Conservation (phyloP, 37 sponge, comb jelly and placozoan genomes). For the Mnemiopsis leidyi region DNA sequence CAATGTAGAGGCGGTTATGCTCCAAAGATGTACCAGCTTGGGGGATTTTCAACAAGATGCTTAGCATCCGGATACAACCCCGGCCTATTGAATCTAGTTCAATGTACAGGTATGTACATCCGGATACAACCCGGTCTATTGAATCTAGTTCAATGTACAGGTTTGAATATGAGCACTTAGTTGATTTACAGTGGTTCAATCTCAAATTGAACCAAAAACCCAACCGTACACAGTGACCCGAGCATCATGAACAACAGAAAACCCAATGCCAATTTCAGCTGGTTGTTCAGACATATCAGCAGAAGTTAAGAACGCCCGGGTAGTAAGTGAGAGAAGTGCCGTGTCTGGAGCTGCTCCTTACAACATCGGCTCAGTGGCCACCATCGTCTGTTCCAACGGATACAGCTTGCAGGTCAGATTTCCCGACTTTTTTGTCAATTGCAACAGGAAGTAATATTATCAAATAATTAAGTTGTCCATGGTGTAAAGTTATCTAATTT, state of each 20-base stretch:
- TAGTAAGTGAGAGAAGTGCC: not conserved
- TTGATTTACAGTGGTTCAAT: no score
- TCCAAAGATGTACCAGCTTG: conserved; percentile 4
- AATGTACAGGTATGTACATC: not conserved
- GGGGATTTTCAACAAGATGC: not conserved
- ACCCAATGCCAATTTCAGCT: no score
- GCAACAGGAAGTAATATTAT: no score
- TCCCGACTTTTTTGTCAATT: no score
- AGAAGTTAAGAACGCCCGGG: conserved; percentile 23
- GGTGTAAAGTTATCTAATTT: no score
- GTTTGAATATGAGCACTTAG: no score
- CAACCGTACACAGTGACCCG: no score
- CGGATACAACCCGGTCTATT: not conserved
- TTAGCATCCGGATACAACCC: not conserved
- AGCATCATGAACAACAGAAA: no score
- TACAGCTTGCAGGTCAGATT: not conserved
- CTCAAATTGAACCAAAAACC: no score
- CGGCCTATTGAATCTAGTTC: not conserved
- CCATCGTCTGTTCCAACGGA: not conserved
- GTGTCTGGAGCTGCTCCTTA: not conserved
- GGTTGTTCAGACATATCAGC: not conserved
- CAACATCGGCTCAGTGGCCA: not conserved
- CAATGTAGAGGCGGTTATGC: not conserved
- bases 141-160: not conserved
- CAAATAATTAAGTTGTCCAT: no score